These are phyloP conservation scores for Conops quadrifasciatus DNA, from an alignment of 2,888 invertebrate species.

Conservation along the genomic window DNA sequence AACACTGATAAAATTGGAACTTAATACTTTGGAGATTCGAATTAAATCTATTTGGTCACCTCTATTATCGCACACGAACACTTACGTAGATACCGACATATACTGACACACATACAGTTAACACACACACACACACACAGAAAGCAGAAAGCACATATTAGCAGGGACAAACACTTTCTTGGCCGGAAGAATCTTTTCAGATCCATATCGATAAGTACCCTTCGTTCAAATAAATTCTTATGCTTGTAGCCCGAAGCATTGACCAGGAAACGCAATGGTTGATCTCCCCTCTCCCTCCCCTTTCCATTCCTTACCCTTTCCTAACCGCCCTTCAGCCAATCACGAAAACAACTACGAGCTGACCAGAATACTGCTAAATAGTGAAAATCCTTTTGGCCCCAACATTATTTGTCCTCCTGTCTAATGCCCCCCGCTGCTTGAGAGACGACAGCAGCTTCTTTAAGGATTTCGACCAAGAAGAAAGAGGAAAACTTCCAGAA, in stretches of 20 bases:
- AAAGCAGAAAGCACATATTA: constrained; percentile 14
- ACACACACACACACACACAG: neutral
- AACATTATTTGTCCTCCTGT: constrained; percentile 15
- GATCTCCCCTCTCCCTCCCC: no score
- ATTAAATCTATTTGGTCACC: constrained; percentile 34
- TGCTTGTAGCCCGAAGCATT: constrained; percentile 16
- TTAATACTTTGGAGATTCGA: constrained; percentile 34
- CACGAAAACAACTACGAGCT: neutral
- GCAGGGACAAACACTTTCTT: constrained; percentile 1
- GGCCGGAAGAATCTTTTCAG: neutral
- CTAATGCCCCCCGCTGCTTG: neutral
- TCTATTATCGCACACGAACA: constrained; percentile 23
- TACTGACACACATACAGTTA: no score
- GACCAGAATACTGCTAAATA: constrained; percentile 9
- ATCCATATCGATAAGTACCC: neutral
- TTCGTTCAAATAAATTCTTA: constrained; percentile 27
- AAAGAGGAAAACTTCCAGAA: neutral
- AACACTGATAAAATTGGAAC: constrained; percentile 3
- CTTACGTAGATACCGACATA: constrained; percentile 38
- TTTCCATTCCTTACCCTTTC: no score
- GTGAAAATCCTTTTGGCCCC: constrained; percentile 13
- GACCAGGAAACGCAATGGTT: neutral
- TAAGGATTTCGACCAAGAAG: neutral
- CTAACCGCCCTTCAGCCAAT: no score
- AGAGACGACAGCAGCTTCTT: neutral